phyloP scores from a whole-genome alignment of 2,888 invertebrate species.

The Lasioglossum vierecki region DNA sequence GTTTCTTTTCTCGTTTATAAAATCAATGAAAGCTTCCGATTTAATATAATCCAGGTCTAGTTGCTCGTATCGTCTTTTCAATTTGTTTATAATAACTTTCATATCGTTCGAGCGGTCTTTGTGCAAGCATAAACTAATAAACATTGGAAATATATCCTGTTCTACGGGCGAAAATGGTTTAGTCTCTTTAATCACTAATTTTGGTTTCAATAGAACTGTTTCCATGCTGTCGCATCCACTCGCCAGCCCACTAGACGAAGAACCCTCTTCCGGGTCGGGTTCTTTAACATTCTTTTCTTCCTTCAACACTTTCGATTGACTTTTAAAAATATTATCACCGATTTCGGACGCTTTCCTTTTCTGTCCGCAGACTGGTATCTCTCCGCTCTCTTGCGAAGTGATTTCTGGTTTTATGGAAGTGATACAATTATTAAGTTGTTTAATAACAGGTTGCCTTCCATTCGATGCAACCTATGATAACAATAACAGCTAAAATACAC shows the following conservation, averaged over 20 bases:
- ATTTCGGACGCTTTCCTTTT: conserved; percentile 49
- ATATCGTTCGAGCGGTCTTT: conserved; percentile 71
- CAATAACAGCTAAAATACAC: conserved; percentile 14
- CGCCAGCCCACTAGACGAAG: not conserved
- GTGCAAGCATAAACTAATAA: conserved; percentile 74
- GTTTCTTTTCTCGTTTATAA: conserved; percentile 71
- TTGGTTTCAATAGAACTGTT: conserved; percentile 57
- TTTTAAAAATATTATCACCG: not conserved
- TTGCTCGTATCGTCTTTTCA: conserved; percentile 74
- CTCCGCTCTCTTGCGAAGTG: not conserved
- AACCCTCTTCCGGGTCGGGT: not conserved
- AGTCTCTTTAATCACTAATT: conserved; percentile 70
- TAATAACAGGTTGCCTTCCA: not conserved
- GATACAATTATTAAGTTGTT: not conserved
- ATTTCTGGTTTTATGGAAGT: conserved; percentile 7
- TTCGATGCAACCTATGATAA: conserved; percentile 21
- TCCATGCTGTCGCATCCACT: not conserved
- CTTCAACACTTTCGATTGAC: not conserved
- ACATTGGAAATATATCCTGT: conserved; percentile 75
- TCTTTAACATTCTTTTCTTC: too few species aligned
- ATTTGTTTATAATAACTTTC: conserved; percentile 72
- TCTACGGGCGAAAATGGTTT: conserved; percentile 57
- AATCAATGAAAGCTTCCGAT: conserved; percentile 67
- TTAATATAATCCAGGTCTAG: conserved; percentile 66
- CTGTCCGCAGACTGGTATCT: not conserved